Conservation (phyloP, 2,888 invertebrate genomes). For the Meliscaeva auricollis region DNA sequence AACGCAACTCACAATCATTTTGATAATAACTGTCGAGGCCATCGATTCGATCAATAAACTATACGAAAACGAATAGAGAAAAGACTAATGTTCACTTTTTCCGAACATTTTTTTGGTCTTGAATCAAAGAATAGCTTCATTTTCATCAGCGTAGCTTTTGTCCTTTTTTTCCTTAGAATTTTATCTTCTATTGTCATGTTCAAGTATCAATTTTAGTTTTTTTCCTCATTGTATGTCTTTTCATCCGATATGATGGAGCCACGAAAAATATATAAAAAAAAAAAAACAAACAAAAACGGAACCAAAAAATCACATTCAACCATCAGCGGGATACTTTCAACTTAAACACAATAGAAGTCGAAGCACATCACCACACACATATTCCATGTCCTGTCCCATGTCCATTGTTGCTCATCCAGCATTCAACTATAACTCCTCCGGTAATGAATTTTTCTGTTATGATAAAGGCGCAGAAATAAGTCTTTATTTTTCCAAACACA, state of each 20-base stretch:
- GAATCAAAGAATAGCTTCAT: constrained; percentile 27
- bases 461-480: constrained; percentile 41
- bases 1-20: constrained; percentile 6
- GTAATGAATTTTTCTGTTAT: constrained; percentile 13
- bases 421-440: background rate
- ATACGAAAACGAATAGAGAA: no score
- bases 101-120: background rate
- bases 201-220: constrained; percentile 67
- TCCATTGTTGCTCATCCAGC: background rate
- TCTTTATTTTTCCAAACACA: constrained; percentile 62
- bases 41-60: constrained; percentile 35
- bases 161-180: constrained; percentile 39
- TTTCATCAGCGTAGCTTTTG: constrained; percentile 51
- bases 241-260: constrained; percentile 30
- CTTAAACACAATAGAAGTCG: constrained; percentile 43
- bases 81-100: constrained; percentile 4
- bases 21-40: constrained; percentile 29
- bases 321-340: constrained; percentile 35
- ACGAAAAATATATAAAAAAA: constrained; percentile 14
- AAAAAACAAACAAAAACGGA: background rate
- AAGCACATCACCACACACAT: constrained; percentile 10
- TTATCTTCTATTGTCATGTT: constrained; percentile 65
- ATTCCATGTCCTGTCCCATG: background rate
- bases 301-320: background rate
- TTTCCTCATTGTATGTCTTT: constrained; percentile 11